phyloP scores from a whole-genome alignment of 2,888 invertebrate species.

The Hipparchia semele region DNA sequence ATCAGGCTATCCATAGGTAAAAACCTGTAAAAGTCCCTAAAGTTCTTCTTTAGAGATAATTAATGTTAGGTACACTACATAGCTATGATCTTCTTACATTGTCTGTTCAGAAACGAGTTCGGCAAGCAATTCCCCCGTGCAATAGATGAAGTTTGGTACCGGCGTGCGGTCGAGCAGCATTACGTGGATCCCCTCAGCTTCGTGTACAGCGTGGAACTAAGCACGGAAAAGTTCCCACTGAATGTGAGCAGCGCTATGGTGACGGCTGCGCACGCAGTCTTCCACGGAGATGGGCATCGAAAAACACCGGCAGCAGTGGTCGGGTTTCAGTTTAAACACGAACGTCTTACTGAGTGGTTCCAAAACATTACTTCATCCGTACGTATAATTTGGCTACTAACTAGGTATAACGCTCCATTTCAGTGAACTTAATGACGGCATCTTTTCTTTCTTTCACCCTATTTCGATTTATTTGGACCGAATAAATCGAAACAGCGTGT shows the following conservation, averaged over 20 bases:
- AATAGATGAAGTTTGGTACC: constrained; percentile 95
- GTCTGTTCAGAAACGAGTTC: constrained; percentile 84
- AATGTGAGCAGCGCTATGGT: constrained; percentile 88
- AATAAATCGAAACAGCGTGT: too few relatives aligned
- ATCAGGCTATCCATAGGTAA: too few relatives aligned
- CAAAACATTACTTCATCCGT: constrained; percentile 90
- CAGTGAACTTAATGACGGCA: neutral
- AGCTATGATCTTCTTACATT: neutral
- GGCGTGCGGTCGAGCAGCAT: constrained; percentile 93
- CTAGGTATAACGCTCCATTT: neutral
- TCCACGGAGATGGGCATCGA: constrained; percentile 83
- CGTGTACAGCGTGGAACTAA: constrained; percentile 85
- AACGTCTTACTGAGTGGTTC: constrained; percentile 89
- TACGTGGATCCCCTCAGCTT: constrained; percentile 90
- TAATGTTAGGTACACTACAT: too few relatives aligned
- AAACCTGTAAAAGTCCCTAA: too few relatives aligned
- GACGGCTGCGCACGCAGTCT: constrained; percentile 94
- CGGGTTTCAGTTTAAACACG: constrained; percentile 92
- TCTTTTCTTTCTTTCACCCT: neutral
- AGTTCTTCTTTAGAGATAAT: too few relatives aligned
- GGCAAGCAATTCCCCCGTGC: constrained; percentile 89
- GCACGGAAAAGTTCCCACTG: constrained; percentile 68
- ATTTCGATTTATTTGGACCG: too few relatives aligned
- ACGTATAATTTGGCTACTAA: constrained; percentile 47
- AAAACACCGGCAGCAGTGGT: constrained; percentile 87